Conservation (phyloP, 2,888 invertebrate genomes). For the Scotopteryx bipunctaria region DNA sequence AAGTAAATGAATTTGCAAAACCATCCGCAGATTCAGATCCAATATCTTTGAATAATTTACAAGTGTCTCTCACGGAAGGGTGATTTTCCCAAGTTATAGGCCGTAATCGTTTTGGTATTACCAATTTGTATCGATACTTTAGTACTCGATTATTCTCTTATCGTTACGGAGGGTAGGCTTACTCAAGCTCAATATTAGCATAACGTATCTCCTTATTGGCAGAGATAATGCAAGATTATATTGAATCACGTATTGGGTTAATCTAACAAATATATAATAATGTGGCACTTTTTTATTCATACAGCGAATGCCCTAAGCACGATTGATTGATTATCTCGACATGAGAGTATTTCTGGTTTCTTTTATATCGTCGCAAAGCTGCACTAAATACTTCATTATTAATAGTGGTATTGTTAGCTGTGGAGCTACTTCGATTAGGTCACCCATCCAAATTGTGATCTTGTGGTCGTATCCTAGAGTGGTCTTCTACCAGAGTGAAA, state of each 20-base stretch:
- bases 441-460: too few species aligned
- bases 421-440: too few species aligned
- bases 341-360: too few species aligned
- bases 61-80: constrained; percentile 38
- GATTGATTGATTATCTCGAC: too few species aligned
- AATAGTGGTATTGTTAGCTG: too few species aligned
- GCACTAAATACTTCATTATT: too few species aligned
- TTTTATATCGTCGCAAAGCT: too few species aligned
- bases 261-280: not conserved
- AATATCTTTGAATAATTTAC: constrained; percentile 47
- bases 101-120: constrained; percentile 20
- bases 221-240: constrained; percentile 2
- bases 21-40: constrained; percentile 33
- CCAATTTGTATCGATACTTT: constrained; percentile 19
- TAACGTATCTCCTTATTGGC: constrained; percentile 4
- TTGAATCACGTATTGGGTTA: constrained; percentile 19
- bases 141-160: constrained; percentile 17
- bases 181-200: constrained; percentile 3
- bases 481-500: too few species aligned
- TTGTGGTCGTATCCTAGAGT: too few species aligned
- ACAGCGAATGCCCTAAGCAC: too few species aligned
- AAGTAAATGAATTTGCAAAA: constrained; percentile 1
- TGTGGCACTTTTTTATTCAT: too few species aligned
- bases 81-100: constrained; percentile 33
- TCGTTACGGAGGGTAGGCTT: constrained; percentile 10